A percentile compares a stretch with the other conserved stretches of the same genome.
Conservation (phyloP, 2,888 invertebrate genomes). For the Phragmatobia fuliginosa region DNA sequence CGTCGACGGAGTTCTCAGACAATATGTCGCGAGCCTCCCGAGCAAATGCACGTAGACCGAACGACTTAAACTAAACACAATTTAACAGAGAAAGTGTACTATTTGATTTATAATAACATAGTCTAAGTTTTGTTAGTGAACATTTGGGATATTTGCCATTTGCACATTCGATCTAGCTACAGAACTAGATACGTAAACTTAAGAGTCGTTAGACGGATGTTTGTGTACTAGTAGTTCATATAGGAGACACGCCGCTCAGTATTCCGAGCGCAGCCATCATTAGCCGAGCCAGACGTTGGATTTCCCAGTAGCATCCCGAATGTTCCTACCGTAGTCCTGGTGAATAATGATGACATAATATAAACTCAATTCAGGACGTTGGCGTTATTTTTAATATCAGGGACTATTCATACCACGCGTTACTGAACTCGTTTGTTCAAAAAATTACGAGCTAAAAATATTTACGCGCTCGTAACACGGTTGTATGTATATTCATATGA, state of each 20-base stretch:
- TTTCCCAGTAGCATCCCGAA: slow-evolving; percentile 76
- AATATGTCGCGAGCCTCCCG: slow-evolving; percentile 83
- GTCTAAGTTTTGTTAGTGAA: slow-evolving; percentile 34
- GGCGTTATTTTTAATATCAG: slow-evolving; percentile 47
- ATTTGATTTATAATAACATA: slow-evolving; percentile 75
- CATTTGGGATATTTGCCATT: slow-evolving; percentile 42
- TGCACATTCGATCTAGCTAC: no score
- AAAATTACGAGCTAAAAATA: slow-evolving; percentile 14
- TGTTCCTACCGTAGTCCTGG: slow-evolving; percentile 63
- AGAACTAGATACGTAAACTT: slow-evolving; percentile 8
- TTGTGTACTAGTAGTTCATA: slow-evolving; percentile 46
- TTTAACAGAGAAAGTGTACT: slow-evolving; percentile 76
- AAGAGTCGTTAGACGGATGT: slow-evolving; percentile 32
- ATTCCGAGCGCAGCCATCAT: slow-evolving; percentile 80
- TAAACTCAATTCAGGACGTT: slow-evolving; percentile 61
- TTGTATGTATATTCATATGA: slow-evolving; percentile 18
- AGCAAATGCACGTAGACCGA: slow-evolving; percentile 71
- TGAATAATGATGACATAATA: slow-evolving; percentile 79
- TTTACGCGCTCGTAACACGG: slow-evolving; percentile 8
- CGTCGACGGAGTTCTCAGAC: slow-evolving; percentile 84
- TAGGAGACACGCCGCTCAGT: slow-evolving; percentile 67
- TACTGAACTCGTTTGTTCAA: slow-evolving; percentile 25
- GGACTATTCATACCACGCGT: slow-evolving; percentile 20
- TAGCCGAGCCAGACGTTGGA: slow-evolving; percentile 80
- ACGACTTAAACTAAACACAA: slow-evolving; percentile 80